phyloP scores from a whole-genome alignment of 2,113 vertebrate species.

The Menidia beryllina region DNA sequence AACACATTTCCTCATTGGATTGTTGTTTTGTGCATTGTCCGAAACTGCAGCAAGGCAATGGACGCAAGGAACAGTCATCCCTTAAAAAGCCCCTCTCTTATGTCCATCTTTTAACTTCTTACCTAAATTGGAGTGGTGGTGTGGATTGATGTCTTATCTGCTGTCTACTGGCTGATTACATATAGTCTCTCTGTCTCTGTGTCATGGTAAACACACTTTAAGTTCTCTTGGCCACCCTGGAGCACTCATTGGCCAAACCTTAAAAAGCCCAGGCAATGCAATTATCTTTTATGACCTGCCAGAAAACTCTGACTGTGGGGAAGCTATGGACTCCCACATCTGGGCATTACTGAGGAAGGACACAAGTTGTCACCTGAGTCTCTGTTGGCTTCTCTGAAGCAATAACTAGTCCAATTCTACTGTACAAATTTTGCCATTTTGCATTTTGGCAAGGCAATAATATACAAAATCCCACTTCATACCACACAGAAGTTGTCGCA shows the following conservation, averaged over 20 bases:
- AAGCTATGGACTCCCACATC: constrained; percentile 55
- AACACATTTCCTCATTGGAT: constrained; percentile 14
- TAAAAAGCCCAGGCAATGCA: constrained; percentile 83
- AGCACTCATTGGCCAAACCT: constrained; percentile 76
- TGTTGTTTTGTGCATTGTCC: constrained; percentile 18
- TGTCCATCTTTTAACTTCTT: constrained; percentile 23
- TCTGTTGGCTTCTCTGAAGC: constrained; percentile 28
- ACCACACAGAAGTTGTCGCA: too few relatives aligned
- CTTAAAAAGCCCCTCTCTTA: constrained; percentile 24
- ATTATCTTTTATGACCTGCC: constrained; percentile 87
- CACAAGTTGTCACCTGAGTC: constrained; percentile 47
- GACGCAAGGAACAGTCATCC: constrained; percentile 13
- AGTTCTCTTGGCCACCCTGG: constrained; percentile 76
- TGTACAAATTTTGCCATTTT: background rate
- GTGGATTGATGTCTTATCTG: constrained; percentile 62
- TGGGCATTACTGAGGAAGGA: constrained; percentile 24
- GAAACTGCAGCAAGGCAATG: constrained; percentile 4
- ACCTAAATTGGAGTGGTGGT: constrained; percentile 57
- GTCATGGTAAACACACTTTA: constrained; percentile 68
- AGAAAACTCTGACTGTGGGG: constrained; percentile 78
- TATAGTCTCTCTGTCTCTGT: constrained; percentile 61
- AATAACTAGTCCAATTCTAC: background rate
- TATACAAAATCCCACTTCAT: background rate
- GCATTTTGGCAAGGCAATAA: background rate
- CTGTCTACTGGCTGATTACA: constrained; percentile 47